A percentile compares a stretch with the other conserved stretches of the same genome.
These are phyloP conservation scores for Trididemnum clinides DNA, from an alignment of 23 tunicate genomes.

Conservation along the genomic window DNA sequence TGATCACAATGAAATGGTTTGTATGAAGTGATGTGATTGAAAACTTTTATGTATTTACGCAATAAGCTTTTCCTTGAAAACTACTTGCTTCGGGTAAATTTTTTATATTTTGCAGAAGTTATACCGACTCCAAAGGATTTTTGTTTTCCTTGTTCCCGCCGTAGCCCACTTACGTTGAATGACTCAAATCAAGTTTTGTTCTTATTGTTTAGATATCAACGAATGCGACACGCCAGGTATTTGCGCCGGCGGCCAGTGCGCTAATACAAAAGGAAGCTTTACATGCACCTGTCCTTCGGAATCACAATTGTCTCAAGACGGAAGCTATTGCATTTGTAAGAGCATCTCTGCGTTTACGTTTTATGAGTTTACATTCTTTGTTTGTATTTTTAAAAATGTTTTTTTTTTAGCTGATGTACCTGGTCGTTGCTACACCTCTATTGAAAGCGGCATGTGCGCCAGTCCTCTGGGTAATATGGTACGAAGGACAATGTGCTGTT, in stretches of 20 bases:
- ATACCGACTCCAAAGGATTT: no score
- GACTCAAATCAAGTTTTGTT: no score
- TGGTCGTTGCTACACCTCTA: constrained; percentile 87
- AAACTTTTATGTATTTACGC: no score
- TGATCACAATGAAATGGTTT: background rate
- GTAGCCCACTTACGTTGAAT: no score
- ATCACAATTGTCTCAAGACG: constrained; percentile 56
- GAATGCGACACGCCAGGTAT: constrained; percentile 53
- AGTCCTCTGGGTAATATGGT: constrained; percentile 72
- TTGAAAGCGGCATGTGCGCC: constrained; percentile 94
- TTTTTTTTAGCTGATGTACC: constrained; percentile 59
- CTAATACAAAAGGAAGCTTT: constrained; percentile 86
- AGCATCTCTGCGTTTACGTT: background rate
- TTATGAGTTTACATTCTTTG: no score
- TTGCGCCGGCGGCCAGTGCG: constrained; percentile 80
- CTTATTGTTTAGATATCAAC: constrained; percentile 64
- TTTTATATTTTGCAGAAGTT: no score
- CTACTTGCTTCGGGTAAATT: no score
- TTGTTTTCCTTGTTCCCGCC: no score
- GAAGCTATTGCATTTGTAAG: constrained; percentile 89
- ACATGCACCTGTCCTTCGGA: constrained; percentile 84
- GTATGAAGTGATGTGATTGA: no score
- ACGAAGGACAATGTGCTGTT: constrained; percentile 88
- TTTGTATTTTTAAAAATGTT: no score
- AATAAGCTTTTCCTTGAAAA: no score